Evolutionary conservation across 2,888 invertebrate species (phyloP), one percentile per base, ranked within the genome.

Genomic region (Cremastobaeus sp.): DNA sequence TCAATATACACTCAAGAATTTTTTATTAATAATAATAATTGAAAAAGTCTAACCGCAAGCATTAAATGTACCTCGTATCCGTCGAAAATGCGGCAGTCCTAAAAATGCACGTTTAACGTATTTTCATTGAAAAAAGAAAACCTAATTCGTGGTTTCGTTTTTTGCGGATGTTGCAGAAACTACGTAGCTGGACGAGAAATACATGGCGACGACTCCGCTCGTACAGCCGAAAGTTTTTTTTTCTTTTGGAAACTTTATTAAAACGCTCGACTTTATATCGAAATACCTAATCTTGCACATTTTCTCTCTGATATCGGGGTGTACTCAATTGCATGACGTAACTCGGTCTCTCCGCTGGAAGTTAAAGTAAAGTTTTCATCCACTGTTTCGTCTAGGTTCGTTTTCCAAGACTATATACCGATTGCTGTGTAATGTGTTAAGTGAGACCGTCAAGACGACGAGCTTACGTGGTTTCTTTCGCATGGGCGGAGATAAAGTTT

Each of bases 401-500:
- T 32, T 57, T 43, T 60, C n/a, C 37, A 9, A 35, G 20, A 41
- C 47, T 54, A 41, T 59, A 59, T 41, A 60, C 59, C 68, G 39
- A 74, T 69, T 54, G 64, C 68, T 35, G 57, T 45, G 59, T 47
- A 74, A 74, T 52, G 68, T 47, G 68, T 45, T 25, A 68, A 74
- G 69, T 47, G 68, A 52, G 47, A 52, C 57, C 68, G 52, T 47
- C 62, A 64, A 74, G 74, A 69, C 62, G 62, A 62, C 64, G 57
- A 59, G 64, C 74, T 62, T 69, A 69, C 69, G 59, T 64, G 64
- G 69, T 74, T 69, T 59, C 74, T 69, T 74, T 52, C 74, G 69
- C 74, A 64, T 68, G 66, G 54, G 45, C 59, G 52, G 47, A 76
- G 74, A 76, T 77, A 75, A 83, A 85, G 82, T 84, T 84, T 84